Percentiles rank a stretch among this genome's conserved stretches.
These are phyloP conservation scores for Catharus fuscescens DNA, from an alignment of 2,113 vertebrate species.

Conservation along the genomic window DNA sequence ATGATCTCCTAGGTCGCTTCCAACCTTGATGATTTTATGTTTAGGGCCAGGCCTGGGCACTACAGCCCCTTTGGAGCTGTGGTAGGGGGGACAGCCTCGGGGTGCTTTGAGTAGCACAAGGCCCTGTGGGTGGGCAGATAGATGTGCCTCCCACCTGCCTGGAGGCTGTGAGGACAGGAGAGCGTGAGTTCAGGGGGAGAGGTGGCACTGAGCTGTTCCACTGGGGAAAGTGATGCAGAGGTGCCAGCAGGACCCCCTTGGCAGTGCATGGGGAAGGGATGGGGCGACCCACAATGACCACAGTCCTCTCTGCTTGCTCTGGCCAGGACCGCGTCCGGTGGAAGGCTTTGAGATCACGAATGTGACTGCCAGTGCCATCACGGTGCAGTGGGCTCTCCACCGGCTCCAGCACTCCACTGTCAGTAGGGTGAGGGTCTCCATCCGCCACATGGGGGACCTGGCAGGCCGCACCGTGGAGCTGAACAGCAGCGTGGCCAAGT, in stretches of 20 bases:
- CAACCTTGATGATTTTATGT: neutral
- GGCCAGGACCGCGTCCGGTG: conserved; percentile 85
- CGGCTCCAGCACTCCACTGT: conserved; percentile 79
- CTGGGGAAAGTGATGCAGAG: neutral
- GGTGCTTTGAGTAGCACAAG: rapidly evolving
- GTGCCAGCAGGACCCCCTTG: neutral
- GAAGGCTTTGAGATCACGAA: conserved; percentile 88
- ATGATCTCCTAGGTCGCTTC: neutral
- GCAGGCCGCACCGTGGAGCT: conserved; percentile 77
- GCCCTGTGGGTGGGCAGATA: neutral
- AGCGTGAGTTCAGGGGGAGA: rapidly evolving
- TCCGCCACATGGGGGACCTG: conserved; percentile 76
- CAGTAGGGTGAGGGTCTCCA: conserved; percentile 84
- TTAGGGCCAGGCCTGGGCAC: neutral
- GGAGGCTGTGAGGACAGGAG: neutral
- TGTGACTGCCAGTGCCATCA: conserved; percentile 85
- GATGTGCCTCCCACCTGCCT: rapidly evolving
- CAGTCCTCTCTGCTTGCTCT: neutral
- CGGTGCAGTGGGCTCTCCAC: conserved; percentile 88
- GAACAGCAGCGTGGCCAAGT: conserved; percentile 81
- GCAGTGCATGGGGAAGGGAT: rapidly evolving
- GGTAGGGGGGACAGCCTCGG: rapidly evolving
- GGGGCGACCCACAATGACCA: rapidly evolving
- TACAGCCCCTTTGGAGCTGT: neutral
- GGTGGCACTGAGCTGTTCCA: neutral